Base-by-base conservation (phyloP, 2,888 invertebrate species). In the Gryllus longicercus region DNA sequence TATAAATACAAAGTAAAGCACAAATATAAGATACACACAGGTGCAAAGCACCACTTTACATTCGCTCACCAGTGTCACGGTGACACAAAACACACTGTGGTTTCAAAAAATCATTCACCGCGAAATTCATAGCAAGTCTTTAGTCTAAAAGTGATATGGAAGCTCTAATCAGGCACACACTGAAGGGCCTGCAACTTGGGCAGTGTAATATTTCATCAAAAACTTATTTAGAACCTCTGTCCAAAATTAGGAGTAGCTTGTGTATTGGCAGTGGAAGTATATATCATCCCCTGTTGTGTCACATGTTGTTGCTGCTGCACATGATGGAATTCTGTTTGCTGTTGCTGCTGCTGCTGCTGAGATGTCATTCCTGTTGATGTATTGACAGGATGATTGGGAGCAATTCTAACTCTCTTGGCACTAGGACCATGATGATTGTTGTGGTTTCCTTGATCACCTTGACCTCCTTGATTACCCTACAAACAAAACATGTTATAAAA, bases 391-490 rank as follows among this genome's bases (percentile, higher is more conserved):
- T 82, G 82, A 23, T 89, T 89, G 0, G 91, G 90, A n/a, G 90
- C 89, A 78, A 93, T 86, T 51, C 93, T 89, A 16, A 92, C 92
- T 76, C 93, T 89, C 86, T 93, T 93, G 11, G 91, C 90, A 83
- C 88, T 90, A 79, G 89, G 89, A 49, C 90, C 90, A 80, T 90
- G 90, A 84, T 88, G 89, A 82, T 89, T 89, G 81, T 88, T 88
- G 82, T 82, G 82, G 80, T 83, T 83, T 10, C 84, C 83, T 80
- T 85, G 85, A 76, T 85, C 85, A 11, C 84, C 84, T 82, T 84
- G 84, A 49, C 84, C 84, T 63, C 85, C 85, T 83, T 85, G 82
- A 77, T 81, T 81, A 63, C 81, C 82, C 81, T 81, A 80, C n/a
- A 74, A 75, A 75, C 14, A 4, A 63, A 63, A 63, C 4, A 63